Conservation (phyloP, 1,140 invertebrate genomes). For the Elymnias hypermnestra region DNA sequence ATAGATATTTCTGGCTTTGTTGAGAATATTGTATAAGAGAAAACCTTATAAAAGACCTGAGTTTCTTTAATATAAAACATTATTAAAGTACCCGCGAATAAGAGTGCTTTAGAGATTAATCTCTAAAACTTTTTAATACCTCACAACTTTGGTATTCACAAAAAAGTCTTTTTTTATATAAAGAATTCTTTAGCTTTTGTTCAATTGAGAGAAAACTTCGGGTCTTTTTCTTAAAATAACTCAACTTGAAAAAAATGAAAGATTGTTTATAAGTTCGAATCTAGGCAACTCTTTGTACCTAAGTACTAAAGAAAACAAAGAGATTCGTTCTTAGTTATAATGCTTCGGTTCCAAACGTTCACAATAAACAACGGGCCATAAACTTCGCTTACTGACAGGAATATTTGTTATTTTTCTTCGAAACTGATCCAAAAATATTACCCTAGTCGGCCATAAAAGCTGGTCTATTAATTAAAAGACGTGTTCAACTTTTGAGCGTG, state of each 20-base stretch:
- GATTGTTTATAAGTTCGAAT: conserved; percentile 22
- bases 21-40: no score
- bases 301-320: conserved; percentile 42
- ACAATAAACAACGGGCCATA: conserved; percentile 62
- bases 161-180: conserved; percentile 20
- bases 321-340: conserved; percentile 45
- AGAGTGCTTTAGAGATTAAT: conserved; percentile 9
- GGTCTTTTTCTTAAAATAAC: conserved; percentile 25
- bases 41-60: no score
- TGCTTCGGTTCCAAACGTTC: conserved; percentile 37
- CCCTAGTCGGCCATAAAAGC: conserved; percentile 50
- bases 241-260: conserved; percentile 22
- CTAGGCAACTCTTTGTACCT: conserved; percentile 17
- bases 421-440: conserved; percentile 54
- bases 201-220: conserved; percentile 20
- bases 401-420: conserved; percentile 68
- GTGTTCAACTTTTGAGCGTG: conserved; percentile 43
- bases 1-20: no score
- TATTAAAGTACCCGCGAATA: background rate
- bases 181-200: conserved; percentile 22
- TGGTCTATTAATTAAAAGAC: conserved; percentile 64
- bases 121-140: conserved; percentile 11
- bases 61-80: background rate
- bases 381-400: conserved; percentile 50
- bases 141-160: conserved; percentile 17